These are phyloP conservation scores for Colinus virginianus DNA, from an alignment of 2,113 vertebrate species.

Conservation along the genomic window DNA sequence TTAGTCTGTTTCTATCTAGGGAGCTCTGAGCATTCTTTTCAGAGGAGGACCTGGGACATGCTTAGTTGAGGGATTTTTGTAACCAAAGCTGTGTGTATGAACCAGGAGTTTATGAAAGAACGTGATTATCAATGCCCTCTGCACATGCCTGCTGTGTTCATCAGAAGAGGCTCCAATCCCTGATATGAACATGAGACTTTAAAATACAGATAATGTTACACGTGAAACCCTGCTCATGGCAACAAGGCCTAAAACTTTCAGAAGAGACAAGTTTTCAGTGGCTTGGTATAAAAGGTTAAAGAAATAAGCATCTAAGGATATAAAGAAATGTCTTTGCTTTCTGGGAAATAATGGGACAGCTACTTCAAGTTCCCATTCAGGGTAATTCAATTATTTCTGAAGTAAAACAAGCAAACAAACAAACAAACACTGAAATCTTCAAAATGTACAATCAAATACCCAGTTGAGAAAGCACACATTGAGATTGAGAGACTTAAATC, in stretches of 20 bases:
- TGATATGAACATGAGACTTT: neutral
- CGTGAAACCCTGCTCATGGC: neutral
- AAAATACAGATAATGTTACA: neutral
- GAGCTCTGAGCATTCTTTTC: neutral
- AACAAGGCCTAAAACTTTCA: neutral
- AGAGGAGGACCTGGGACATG: neutral
- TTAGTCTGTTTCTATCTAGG: neutral
- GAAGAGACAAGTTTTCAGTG: neutral
- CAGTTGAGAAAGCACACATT: neutral
- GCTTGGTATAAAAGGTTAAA: neutral
- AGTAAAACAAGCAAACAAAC: neutral
- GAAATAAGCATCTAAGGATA: neutral
- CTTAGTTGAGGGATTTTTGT: neutral
- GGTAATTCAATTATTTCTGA: neutral
- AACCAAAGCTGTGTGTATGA: neutral
- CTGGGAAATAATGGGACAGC: neutral
- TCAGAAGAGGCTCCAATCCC: neutral
- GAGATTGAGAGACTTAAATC: neutral
- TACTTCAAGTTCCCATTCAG: neutral
- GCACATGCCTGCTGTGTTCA: neutral
- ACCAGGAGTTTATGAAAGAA: neutral
- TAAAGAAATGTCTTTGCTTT: slow-evolving; percentile 3
- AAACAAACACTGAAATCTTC: neutral
- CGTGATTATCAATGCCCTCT: neutral
- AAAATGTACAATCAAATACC: neutral